Evolutionary conservation across 2,113 vertebrate species (phyloP).

Genomic region (Syrmaticus mikado): DNA sequence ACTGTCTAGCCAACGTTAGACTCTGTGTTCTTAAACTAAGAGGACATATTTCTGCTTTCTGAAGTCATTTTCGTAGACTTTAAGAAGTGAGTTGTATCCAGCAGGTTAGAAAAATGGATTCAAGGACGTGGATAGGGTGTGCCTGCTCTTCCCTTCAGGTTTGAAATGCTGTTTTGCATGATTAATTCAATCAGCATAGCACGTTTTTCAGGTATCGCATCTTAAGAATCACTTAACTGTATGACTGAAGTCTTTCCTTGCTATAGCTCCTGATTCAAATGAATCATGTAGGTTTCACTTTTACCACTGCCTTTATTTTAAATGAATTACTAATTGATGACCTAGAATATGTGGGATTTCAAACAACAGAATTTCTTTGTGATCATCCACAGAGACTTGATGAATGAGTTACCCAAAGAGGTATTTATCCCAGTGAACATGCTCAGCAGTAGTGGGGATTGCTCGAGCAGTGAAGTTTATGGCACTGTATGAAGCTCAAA

Average conservation of each 20-base stretch:
- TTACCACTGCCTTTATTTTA: background rate
- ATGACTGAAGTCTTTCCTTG: background rate
- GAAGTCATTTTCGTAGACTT: background rate
- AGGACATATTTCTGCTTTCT: background rate
- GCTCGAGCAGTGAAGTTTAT: background rate
- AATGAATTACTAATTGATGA: background rate
- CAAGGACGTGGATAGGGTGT: background rate
- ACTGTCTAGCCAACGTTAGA: background rate
- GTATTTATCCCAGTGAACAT: background rate
- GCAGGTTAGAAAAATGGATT: background rate
- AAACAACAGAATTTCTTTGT: background rate
- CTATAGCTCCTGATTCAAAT: background rate
- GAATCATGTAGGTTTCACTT: background rate
- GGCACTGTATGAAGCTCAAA: background rate
- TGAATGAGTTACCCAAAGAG: background rate
- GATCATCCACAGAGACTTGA: background rate
- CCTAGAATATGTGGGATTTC: background rate
- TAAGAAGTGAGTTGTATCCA: background rate
- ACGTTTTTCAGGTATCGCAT: background rate
- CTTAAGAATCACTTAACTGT: background rate
- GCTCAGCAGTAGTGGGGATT: background rate
- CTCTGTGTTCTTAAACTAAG: background rate
- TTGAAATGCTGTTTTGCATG: background rate
- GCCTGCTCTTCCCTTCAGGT: background rate
- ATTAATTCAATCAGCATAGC: background rate